A percentile compares a stretch with the other conserved stretches of the same genome.
Conservation (phyloP, 2,797 vertebrate species). For the Siniperca scherzeri region DNA sequence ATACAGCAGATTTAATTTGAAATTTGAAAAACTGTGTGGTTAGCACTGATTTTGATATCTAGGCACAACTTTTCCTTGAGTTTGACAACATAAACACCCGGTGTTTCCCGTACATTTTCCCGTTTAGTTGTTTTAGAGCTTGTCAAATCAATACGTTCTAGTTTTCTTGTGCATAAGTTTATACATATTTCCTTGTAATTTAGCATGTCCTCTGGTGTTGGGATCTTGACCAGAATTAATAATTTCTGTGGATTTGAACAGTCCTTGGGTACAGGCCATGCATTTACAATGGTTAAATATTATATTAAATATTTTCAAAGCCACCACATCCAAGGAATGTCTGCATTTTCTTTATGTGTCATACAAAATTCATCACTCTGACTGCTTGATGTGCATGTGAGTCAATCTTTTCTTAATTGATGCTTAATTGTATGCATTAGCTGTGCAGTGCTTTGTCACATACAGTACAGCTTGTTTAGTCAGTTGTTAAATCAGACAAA, state of each 20-base stretch:
- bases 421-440: slow-evolving; percentile 61
- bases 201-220: background rate
- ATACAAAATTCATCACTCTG: slow-evolving; percentile 34
- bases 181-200: slow-evolving; percentile 20
- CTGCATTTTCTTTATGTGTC: slow-evolving; percentile 41
- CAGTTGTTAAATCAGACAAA: slow-evolving; percentile 60
- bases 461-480: slow-evolving; percentile 39
- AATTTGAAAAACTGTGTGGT: slow-evolving; percentile 32
- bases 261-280: background rate
- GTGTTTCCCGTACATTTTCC: background rate
- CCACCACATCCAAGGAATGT: slow-evolving; percentile 15
- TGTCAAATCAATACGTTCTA: background rate
- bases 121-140: background rate
- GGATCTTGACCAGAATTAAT: slow-evolving; percentile 20
- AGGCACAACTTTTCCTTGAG: background rate
- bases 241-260: background rate
- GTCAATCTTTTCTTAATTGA: slow-evolving; percentile 53
- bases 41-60: background rate
- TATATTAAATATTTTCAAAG: slow-evolving; percentile 49
- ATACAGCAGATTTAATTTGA: slow-evolving; percentile 47
- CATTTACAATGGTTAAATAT: slow-evolving; percentile 39
- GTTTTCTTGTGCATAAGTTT: slow-evolving; percentile 1
- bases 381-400: slow-evolving; percentile 33
- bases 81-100: background rate
- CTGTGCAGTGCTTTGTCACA: slow-evolving; percentile 45